Evolutionary conservation across 2,888 invertebrate genomes (phyloP), one percentile per base, ranked within the genome.

Genomic region (Diaperis boleti): DNA sequence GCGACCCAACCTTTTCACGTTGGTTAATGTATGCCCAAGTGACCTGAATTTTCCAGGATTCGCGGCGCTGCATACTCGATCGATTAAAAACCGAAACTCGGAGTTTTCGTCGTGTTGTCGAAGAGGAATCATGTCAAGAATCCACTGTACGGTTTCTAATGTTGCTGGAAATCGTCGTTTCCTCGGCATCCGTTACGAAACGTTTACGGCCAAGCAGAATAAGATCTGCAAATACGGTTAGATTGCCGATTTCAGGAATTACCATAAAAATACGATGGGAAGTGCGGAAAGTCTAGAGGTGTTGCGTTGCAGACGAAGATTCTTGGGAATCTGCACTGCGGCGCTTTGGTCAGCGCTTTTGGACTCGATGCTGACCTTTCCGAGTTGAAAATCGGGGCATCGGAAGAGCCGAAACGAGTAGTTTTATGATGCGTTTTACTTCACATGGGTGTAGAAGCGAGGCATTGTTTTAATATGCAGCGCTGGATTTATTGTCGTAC

Each of bases 171-270:
- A 29, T 47, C 47, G 47, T 22, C 26, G 49, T 33, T 47, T 31
- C 31, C 47, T 47, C 47, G 31, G 31, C 29, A 22, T 50, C 52
- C 52, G 52, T 52, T 52, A 52, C 52, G 22, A 52, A 52, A 50
- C 50, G 50, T 50, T 47, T 47, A 26, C 15, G 15, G 15, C 1
- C 45, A 13, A 20, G 44, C 22, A 22, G 22, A 44, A 44, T 44
- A 44, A 44, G 8, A 15, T 6, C 39, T 11, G 39, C 39, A 20
- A 42, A 52, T 52, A 52, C 39, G 52, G 52, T 52, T 39, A 52
- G n/a, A 18, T 14, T 13, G 13, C 5, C 39, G 39, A 39, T 52
- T 52, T 20, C 52, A 52, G 26, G 52, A 52, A 52, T 52, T 52
- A 39, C 35, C 52, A 52, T 52, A 52, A 52, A 52, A 52, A 37